Conservation (phyloP, 2,113 vertebrate species). For the Antechinus flavipes region DNA sequence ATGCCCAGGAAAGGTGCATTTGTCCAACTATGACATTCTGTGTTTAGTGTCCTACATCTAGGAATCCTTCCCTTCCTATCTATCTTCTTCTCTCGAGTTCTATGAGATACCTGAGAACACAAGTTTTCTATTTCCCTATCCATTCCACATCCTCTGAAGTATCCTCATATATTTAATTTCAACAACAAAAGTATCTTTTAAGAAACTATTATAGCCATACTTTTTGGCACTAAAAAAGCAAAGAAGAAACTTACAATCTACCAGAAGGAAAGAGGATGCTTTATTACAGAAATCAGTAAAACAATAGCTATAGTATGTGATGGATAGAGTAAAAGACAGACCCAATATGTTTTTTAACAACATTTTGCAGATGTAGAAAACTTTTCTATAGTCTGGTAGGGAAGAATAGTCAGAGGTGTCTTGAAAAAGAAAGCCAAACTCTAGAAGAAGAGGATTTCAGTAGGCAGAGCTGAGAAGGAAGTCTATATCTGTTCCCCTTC, state of each 20-base stretch:
- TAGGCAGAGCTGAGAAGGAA: neutral
- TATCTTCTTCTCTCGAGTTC: neutral
- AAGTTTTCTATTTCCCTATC: neutral
- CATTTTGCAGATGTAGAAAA: neutral
- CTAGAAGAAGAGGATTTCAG: neutral
- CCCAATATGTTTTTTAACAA: neutral
- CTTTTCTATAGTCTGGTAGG: neutral
- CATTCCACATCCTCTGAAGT: fast-evolving
- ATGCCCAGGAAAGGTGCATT: neutral
- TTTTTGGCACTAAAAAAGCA: neutral
- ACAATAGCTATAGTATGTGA: neutral
- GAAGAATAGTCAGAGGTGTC: neutral
- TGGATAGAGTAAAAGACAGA: neutral
- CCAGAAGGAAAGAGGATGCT: neutral
- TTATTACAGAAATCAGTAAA: neutral
- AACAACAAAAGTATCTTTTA: neutral
- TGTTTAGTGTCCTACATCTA: neutral
- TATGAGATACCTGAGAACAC: neutral
- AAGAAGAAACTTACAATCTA: neutral
- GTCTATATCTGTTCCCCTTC: neutral
- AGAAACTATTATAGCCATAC: neutral
- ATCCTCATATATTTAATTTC: neutral
- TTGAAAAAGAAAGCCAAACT: neutral
- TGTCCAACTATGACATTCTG: neutral
- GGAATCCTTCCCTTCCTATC: neutral